Conservation (phyloP, 2,113 vertebrate genomes). For the Sporophila hypoxantha region DNA sequence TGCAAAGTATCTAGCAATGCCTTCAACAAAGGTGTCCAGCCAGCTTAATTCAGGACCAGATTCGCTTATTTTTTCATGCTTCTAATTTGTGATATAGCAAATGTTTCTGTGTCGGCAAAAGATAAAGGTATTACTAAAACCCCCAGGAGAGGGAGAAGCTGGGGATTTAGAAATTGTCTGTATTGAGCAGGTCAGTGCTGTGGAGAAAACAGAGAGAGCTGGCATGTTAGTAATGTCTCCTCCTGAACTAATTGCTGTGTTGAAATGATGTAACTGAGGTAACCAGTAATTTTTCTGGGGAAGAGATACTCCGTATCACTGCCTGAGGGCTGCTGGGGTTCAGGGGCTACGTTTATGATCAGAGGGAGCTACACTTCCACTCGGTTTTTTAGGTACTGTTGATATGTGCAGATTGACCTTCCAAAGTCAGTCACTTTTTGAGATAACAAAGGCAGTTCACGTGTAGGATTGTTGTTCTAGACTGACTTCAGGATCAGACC, state of each 20-base stretch:
- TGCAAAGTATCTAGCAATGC: neutral
- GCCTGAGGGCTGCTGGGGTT: neutral
- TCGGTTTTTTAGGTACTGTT: neutral
- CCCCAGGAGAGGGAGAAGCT: neutral
- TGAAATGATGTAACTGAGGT: neutral
- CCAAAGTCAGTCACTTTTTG: neutral
- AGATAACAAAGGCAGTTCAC: neutral
- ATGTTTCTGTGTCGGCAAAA: constrained; percentile 11
- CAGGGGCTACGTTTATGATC: neutral
- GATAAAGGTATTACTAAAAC: constrained; percentile 26
- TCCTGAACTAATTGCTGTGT: neutral
- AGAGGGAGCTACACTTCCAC: neutral
- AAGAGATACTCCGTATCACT: neutral
- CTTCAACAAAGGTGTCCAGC: neutral
- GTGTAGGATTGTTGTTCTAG: neutral
- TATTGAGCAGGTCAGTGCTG: neutral
- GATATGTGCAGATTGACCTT: neutral
- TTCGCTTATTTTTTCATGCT: constrained; percentile 1
- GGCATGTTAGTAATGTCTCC: neutral
- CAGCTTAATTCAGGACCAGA: neutral
- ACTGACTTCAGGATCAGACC: neutral
- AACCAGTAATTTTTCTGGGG: neutral
- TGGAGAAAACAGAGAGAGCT: neutral
- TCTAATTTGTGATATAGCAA: neutral
- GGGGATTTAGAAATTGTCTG: neutral